phyloP scores from a whole-genome alignment of 2,888 invertebrate species.

The Tridacna gigas region DNA sequence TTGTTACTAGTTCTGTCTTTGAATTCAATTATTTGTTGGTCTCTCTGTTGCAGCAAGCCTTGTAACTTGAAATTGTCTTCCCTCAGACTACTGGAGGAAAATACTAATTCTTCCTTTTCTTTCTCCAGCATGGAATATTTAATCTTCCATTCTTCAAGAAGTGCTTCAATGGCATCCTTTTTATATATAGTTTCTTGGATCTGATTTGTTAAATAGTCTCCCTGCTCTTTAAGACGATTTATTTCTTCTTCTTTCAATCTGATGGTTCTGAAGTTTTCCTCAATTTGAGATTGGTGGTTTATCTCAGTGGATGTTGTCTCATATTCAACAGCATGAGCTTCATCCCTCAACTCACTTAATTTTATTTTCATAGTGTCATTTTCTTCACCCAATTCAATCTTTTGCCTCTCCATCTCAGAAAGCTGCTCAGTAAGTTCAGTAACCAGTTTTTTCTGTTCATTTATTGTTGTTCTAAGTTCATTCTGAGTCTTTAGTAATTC shows the following conservation, averaged over 20 bases:
- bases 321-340: constrained; percentile 9
- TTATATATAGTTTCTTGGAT: not conserved
- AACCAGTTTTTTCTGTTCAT: not conserved
- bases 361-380: constrained; percentile 32
- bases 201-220: not conserved
- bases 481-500: not conserved
- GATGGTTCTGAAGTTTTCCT: constrained; percentile 20
- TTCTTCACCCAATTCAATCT: constrained; percentile 13
- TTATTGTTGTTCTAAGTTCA: not conserved
- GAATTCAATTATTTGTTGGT: constrained; percentile 38
- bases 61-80: constrained; percentile 36
- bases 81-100: constrained; percentile 24
- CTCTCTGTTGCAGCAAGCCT: constrained; percentile 14
- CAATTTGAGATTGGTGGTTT: constrained; percentile 18
- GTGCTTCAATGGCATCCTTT: constrained; percentile 21
- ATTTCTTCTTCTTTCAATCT: constrained; percentile 8
- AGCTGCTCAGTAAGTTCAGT: constrained; percentile 13
- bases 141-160: constrained; percentile 32
- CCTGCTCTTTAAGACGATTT: not conserved
- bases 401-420: constrained; percentile 7
- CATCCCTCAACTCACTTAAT: constrained; percentile 24
- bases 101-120: constrained; percentile 29
- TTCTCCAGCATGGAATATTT: constrained; percentile 21
- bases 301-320: constrained; percentile 14
- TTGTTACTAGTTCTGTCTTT: constrained; percentile 40